These are phyloP conservation scores for Rugalucina vietnamica DNA, from an alignment of 2,888 invertebrate species.

Conservation along the genomic window DNA sequence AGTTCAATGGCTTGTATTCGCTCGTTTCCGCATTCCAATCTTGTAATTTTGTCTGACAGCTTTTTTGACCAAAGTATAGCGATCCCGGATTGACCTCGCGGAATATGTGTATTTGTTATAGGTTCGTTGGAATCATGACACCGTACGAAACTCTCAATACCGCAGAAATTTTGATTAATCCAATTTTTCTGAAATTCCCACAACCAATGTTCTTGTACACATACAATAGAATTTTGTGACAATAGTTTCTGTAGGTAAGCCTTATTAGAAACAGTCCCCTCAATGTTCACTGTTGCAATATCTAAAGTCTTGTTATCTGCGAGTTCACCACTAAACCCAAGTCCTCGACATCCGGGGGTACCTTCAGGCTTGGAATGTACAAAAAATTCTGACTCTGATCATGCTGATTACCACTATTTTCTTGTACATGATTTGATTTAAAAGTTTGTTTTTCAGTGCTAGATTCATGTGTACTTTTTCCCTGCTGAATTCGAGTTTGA, in stretches of 20 bases:
- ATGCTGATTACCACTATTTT: too few relatives aligned
- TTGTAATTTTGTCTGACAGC: neutral
- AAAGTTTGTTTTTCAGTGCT: too few relatives aligned
- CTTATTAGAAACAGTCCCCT: neutral
- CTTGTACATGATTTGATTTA: too few relatives aligned
- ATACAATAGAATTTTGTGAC: neutral
- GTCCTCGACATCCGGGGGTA: neutral
- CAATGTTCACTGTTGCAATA: neutral
- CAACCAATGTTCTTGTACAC: neutral
- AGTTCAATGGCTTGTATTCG: neutral
- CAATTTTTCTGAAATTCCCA: neutral
- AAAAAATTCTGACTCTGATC: neutral
- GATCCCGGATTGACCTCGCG: neutral
- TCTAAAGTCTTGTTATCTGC: neutral
- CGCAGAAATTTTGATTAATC: neutral
- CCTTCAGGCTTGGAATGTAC: neutral
- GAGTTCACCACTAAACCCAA: neutral
- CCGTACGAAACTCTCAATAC: neutral
- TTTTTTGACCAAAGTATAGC: neutral
- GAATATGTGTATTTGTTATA: neutral
- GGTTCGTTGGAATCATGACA: conserved; percentile 4
- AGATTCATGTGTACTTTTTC: too few relatives aligned
- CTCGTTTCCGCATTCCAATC: neutral
- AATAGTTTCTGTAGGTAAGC: neutral
- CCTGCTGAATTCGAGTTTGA: too few relatives aligned